Evolutionary conservation across 2,888 invertebrate genomes (phyloP).

Genomic region (Nomada lathburiana): DNA sequence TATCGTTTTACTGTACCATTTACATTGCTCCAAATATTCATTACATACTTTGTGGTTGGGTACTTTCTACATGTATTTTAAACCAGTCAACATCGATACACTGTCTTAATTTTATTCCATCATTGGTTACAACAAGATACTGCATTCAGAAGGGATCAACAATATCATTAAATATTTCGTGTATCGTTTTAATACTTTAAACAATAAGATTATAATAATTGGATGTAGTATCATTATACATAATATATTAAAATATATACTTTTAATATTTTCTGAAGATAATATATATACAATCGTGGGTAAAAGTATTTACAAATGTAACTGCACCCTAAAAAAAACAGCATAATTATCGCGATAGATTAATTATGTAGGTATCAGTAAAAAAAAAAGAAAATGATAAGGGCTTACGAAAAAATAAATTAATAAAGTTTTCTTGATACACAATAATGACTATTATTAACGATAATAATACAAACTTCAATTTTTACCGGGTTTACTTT

Average conservation of each 20-base stretch:
- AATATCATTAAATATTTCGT: conserved; percentile 83
- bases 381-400: conserved; percentile 62
- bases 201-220: conserved; percentile 82
- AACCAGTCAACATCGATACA: conserved; percentile 62
- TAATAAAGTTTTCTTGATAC: conserved; percentile 72
- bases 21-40: background rate
- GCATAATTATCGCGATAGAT: conserved; percentile 63
- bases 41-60: background rate
- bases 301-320: conserved; percentile 80
- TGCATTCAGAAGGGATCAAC: conserved; percentile 81
- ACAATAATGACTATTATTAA: conserved; percentile 71
- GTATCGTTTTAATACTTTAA: conserved; percentile 82
- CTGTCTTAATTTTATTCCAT: conserved; percentile 82
- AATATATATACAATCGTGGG: conserved; percentile 80
- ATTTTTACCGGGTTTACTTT: conserved; percentile 61
- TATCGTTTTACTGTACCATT: conserved; percentile 12
- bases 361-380: conserved; percentile 52
- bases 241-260: conserved; percentile 84
- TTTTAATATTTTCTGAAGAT: conserved; percentile 81
- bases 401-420: conserved; percentile 72
- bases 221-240: conserved; percentile 81
- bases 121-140: conserved; percentile 82
- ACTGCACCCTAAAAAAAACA: conserved; percentile 80
- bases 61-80: background rate
- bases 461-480: conserved; percentile 74